These are phyloP conservation scores for Xestoiulus laeticollis DNA, from an alignment of 2,888 invertebrate genomes.

Conservation along the genomic window DNA sequence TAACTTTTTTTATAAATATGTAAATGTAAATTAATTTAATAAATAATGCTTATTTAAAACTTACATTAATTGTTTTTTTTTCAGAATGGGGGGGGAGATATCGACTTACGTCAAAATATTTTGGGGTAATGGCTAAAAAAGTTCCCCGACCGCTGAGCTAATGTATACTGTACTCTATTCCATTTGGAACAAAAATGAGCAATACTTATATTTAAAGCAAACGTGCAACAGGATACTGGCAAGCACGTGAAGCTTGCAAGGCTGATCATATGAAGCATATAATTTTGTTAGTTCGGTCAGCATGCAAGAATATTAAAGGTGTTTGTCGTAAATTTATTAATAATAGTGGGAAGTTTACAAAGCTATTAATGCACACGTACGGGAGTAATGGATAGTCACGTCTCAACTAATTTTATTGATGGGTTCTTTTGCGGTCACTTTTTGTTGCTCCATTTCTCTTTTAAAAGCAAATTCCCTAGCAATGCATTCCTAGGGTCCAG, in stretches of 20 bases:
- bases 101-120: no score
- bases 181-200: not conserved
- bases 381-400: not conserved
- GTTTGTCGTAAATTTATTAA: not conserved
- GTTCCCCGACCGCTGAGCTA: not conserved
- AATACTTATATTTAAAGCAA: not conserved
- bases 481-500: not conserved
- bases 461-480: not conserved
- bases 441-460: constrained; percentile 1
- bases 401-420: constrained; percentile 22
- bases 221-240: not conserved
- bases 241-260: not conserved
- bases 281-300: not conserved
- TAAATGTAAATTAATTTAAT: no score
- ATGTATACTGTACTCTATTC: no score
- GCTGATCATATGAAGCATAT: not conserved
- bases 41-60: no score
- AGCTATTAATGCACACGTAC: not conserved
- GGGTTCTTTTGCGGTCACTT: not conserved
- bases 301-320: not conserved
- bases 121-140: no score
- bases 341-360: not conserved
- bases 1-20: no score
- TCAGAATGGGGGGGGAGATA: no score
- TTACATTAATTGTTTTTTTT: no score